phyloP scores from a whole-genome alignment of 2,113 vertebrate species.

The Salminus brasiliensis region DNA sequence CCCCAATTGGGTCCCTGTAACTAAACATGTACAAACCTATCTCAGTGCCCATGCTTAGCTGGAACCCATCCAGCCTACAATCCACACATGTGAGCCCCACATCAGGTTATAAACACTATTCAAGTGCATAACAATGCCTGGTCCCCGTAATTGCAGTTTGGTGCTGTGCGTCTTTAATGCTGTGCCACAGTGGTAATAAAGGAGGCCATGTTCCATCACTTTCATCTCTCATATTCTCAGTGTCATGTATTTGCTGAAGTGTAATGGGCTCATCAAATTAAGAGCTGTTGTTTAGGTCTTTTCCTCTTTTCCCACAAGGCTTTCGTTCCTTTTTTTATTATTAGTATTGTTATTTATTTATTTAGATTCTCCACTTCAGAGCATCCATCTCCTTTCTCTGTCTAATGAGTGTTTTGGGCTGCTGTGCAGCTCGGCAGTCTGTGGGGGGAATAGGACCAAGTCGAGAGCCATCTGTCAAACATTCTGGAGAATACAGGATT shows the following conservation, averaged over 20 bases:
- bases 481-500: constrained; percentile 29
- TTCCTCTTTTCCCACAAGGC: neutral
- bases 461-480: constrained; percentile 53
- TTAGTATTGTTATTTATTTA: too few relatives aligned
- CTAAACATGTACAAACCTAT: too few relatives aligned
- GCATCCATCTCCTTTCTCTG: neutral
- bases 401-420: constrained; percentile 51
- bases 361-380: constrained; percentile 16
- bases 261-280: constrained; percentile 50
- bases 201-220: constrained; percentile 7
- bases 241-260: neutral
- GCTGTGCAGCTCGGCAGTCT: constrained; percentile 37
- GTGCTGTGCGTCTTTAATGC: constrained; percentile 16
- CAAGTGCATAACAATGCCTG: neutral
- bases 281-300: constrained; percentile 16
- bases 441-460: constrained; percentile 37
- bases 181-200: constrained; percentile 9
- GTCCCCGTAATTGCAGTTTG: neutral
- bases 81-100: too few relatives aligned
- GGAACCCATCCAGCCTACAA: too few relatives aligned
- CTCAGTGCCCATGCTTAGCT: too few relatives aligned
- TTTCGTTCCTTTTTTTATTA: constrained; percentile 8
- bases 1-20: too few relatives aligned
- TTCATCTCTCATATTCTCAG: constrained; percentile 22
- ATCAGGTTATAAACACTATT: constrained; percentile 32